Evolutionary conservation across 2,113 vertebrate genomes (phyloP).

Genomic region (Ictidomys tridecemlineatus): DNA sequence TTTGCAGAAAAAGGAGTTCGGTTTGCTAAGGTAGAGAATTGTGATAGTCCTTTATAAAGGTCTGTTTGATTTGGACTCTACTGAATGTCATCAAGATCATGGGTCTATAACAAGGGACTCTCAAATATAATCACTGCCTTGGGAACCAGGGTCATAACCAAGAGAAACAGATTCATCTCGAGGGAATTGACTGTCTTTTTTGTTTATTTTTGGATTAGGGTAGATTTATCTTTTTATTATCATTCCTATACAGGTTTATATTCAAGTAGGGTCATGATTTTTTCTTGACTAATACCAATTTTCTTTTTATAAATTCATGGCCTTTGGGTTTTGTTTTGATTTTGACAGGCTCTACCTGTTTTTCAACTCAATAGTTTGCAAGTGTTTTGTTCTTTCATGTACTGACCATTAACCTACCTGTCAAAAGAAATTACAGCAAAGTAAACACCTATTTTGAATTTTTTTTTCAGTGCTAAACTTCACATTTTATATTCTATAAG

Average conservation of each 20-base stretch:
- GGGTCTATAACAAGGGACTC: neutral
- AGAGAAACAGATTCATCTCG: slow-evolving; percentile 7
- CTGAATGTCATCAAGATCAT: neutral
- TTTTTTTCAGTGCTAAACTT: slow-evolving; percentile 43
- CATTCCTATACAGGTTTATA: slow-evolving; percentile 22
- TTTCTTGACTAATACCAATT: slow-evolving; percentile 33
- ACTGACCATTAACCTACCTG: neutral
- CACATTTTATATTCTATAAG: neutral
- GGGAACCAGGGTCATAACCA: neutral
- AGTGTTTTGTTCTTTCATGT: neutral
- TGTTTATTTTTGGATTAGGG: slow-evolving; percentile 23
- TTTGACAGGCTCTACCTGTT: slow-evolving; percentile 8
- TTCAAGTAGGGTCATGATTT: slow-evolving; percentile 31
- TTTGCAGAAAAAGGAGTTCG: neutral
- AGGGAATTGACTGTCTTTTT: neutral
- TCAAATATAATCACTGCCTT: slow-evolving; percentile 31
- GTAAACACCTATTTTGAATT: neutral
- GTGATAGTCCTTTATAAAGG: neutral
- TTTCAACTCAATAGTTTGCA: slow-evolving; percentile 41
- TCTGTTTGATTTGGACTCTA: slow-evolving; percentile 36
- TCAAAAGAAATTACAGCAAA: neutral
- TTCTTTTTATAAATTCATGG: slow-evolving; percentile 27
- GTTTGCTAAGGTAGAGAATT: neutral
- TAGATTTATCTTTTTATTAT: slow-evolving; percentile 38
- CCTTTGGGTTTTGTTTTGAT: neutral